Evolutionary conservation across 2,888 invertebrate genomes (phyloP).

Genomic region (Neuroscelio doddi): DNA sequence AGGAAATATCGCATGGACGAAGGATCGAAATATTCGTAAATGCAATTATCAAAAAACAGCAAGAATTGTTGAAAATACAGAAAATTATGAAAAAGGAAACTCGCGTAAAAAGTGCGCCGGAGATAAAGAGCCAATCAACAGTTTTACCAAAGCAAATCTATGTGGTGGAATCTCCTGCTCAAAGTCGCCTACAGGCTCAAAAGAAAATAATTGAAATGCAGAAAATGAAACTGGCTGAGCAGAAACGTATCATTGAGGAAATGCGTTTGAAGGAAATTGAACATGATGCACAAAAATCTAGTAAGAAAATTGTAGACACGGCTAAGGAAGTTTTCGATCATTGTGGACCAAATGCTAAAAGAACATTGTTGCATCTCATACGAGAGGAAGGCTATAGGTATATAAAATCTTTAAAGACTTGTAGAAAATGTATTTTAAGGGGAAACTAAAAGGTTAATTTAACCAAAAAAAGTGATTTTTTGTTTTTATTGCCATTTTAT

Average conservation of each 20-base stretch:
- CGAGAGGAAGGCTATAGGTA: constrained; percentile 62
- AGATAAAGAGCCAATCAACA: constrained; percentile 9
- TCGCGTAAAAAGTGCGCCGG: constrained; percentile 23
- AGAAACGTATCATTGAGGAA: constrained; percentile 82
- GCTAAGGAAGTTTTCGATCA: constrained; percentile 76
- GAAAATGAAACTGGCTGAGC: constrained; percentile 80
- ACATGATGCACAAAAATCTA: constrained; percentile 73
- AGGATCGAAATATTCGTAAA: constrained; percentile 65
- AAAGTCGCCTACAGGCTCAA: constrained; percentile 75
- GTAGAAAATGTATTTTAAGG: too few species aligned
- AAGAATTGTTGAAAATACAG: constrained; percentile 44
- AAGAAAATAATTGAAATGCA: constrained; percentile 83
- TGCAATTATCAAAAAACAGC: constrained; percentile 61
- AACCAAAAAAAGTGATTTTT: not conserved
- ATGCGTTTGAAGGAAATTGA: constrained; percentile 80
- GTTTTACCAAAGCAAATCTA: constrained; percentile 16
- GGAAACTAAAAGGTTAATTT: too few species aligned
- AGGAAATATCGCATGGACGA: constrained; percentile 56
- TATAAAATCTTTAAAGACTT: constrained; percentile 2
- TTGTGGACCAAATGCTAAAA: constrained; percentile 58
- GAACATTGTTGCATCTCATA: constrained; percentile 62
- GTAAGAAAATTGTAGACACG: constrained; percentile 74
- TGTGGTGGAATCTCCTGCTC: constrained; percentile 55
- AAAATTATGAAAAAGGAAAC: constrained; percentile 15
- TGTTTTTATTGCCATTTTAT: too few species aligned